These are phyloP conservation scores for Todiramphus saurophagus DNA, from an alignment of 2,113 vertebrate genomes.

Conservation along the genomic window DNA sequence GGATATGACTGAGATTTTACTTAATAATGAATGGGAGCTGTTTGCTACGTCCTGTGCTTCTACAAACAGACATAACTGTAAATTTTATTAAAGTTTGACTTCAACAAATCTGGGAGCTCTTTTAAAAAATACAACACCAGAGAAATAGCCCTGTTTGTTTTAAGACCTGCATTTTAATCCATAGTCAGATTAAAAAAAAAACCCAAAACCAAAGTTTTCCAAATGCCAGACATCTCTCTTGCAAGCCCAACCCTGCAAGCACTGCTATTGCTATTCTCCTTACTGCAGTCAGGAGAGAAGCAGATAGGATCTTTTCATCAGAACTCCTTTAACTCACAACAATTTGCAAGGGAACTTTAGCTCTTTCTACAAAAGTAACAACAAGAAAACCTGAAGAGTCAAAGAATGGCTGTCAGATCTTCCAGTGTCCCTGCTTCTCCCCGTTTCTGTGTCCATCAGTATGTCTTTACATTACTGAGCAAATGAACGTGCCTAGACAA, in stretches of 20 bases:
- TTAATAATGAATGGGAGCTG: no score
- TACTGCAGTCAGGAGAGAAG: not conserved
- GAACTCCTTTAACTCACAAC: not conserved
- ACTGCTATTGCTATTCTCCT: not conserved
- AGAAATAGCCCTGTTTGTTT: not conserved
- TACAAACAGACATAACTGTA: not conserved
- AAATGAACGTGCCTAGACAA: not conserved
- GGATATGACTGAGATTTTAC: no score
- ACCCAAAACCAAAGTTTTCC: not conserved
- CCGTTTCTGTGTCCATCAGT: not conserved
- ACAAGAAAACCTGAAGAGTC: not conserved
- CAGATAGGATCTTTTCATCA: not conserved
- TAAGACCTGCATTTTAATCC: not conserved
- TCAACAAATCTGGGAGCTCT: not conserved
- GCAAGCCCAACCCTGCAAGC: not conserved
- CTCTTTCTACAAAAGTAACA: not conserved
- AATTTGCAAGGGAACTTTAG: not conserved
- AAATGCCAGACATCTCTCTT: not conserved
- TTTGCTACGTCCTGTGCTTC: no score
- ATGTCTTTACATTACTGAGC: not conserved
- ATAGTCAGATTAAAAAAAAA: not conserved
- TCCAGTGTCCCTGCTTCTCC: not conserved
- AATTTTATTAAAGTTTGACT: not conserved
- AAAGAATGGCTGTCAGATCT: not conserved
- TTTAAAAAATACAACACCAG: not conserved